Conservation (phyloP, 2,797 vertebrate species). For the Molothrus aeneus region DNA sequence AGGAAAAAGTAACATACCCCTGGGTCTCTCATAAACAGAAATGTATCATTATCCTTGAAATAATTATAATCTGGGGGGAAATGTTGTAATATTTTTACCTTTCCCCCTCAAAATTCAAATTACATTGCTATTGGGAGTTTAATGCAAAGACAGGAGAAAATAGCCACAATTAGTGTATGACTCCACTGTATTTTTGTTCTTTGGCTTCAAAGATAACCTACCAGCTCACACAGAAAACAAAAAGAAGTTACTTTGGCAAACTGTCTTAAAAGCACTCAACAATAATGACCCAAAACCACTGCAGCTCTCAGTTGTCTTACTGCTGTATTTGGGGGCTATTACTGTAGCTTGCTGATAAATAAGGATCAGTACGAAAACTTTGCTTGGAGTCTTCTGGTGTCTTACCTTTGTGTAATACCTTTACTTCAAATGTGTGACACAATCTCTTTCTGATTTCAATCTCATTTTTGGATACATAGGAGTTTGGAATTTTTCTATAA, state of each 20-base stretch:
- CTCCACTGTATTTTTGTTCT: neutral
- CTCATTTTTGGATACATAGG: neutral
- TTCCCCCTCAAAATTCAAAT: neutral
- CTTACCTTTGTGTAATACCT: neutral
- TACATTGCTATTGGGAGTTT: neutral
- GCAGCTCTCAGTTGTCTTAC: neutral
- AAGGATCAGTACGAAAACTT: neutral
- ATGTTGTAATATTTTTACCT: neutral
- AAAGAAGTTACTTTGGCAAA: constrained; percentile 16
- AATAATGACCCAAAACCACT: neutral
- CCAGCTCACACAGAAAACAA: constrained; percentile 8
- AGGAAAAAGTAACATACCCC: neutral
- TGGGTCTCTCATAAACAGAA: neutral
- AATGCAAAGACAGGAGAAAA: constrained; percentile 3
- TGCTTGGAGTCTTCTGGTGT: neutral
- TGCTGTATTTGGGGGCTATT: constrained; percentile 11
- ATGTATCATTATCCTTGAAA: neutral
- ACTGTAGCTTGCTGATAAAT: neutral
- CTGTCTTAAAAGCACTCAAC: constrained; percentile 14
- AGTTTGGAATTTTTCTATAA: constrained; percentile 6
- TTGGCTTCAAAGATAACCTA: neutral
- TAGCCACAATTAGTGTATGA: neutral
- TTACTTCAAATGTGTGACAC: neutral
- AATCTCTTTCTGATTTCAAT: neutral
- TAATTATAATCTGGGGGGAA: neutral